Evolutionary conservation across 2,113 vertebrate genomes (phyloP).

Genomic region (Sylvia atricapilla): DNA sequence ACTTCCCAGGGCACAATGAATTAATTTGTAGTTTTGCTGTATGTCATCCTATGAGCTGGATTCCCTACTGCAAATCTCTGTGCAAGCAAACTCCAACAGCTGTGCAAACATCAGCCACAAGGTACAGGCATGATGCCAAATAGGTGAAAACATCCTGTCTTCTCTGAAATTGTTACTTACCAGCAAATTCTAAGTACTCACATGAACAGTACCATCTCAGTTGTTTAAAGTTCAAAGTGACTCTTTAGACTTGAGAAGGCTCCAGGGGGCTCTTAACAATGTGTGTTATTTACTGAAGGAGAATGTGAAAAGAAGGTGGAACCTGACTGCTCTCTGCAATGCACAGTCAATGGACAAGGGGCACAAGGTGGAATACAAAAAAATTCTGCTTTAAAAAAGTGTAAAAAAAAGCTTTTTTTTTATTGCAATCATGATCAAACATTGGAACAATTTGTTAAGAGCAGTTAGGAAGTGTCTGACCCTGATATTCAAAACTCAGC

Average conservation of each 20-base stretch:
- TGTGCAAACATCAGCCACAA: background rate
- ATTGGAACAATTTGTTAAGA: background rate
- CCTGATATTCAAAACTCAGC: background rate
- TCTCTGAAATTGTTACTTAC: background rate
- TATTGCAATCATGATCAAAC: background rate
- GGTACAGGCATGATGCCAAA: background rate
- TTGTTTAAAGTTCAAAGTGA: background rate
- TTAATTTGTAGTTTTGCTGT: background rate
- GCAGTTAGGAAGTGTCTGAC: background rate
- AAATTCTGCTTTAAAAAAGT: background rate
- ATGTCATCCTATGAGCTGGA: background rate
- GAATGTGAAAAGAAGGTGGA: background rate
- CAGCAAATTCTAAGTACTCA: background rate
- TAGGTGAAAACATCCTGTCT: background rate
- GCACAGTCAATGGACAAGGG: background rate
- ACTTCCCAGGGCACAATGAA: background rate
- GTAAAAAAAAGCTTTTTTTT: background rate
- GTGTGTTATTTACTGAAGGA: background rate
- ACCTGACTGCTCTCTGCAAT: background rate
- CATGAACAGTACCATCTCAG: background rate
- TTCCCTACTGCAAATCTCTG: background rate
- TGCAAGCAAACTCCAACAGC: background rate
- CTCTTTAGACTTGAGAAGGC: background rate
- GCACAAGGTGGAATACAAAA: background rate
- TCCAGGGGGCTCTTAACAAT: fast-evolving